Evolutionary conservation across 2,888 invertebrate species (phyloP), one percentile per base, ranked within the genome.

Genomic region (Drosophila suboccidentalis): DNA sequence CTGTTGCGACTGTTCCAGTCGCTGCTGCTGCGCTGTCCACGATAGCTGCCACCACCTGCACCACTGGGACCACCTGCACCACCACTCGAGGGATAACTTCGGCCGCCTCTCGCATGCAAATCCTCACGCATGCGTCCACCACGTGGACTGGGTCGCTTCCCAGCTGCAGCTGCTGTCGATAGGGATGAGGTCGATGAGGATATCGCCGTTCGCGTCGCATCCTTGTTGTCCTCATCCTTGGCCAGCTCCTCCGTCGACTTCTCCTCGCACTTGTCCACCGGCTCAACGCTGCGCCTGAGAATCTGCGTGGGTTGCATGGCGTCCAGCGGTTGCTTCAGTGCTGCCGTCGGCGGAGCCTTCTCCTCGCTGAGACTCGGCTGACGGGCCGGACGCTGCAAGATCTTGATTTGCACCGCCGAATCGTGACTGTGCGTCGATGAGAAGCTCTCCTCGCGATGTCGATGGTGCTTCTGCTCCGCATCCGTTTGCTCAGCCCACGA

Each of bases 401-500:
- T 93, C 71, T 93, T 92, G 0, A 93, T 92, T 62, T 92, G 92
- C 67, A 91, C 90, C 15, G 91, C 86, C 43, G 92, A 92, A 44
- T 92, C 92, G 34, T 92, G 92, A 51, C 92, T 91, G 49, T 92
- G 92, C 32, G 90, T 90, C 2, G 91, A 91, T 2, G 92, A 92
- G 67, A 92, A 92, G 57, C 92, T 92, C 59, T 92, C 92, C 32
- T 91, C 90, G n/a, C 92, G 90, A 53, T 90, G 90, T 0, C 92
- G 82, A 50, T 83, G 88, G 43, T 83, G 85, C 65, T 92, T 91
- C 57, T 91, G 80, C 41, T 92, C 92, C 1, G 91, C 90, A 71
- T 92, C 93, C 4, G 92, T 92, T 80, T 93, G 93, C 76, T 94
- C 94, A 0, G 94, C 93, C 94, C 94, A 94, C 4, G 93, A 93